Conservation (phyloP, 2,797 vertebrate genomes). For the Columba guinea region DNA sequence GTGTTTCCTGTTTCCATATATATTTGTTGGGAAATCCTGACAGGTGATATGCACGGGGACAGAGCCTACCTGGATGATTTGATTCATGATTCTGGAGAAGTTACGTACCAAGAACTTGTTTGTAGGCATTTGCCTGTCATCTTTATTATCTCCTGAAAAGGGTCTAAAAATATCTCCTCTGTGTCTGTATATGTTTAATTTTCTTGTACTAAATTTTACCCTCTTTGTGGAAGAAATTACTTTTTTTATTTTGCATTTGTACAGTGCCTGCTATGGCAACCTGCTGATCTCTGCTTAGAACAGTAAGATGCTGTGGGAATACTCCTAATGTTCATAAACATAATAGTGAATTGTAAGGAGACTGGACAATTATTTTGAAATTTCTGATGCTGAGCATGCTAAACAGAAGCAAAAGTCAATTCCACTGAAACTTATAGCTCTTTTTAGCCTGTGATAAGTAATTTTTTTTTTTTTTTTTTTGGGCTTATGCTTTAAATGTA, state of each 20-base stretch:
- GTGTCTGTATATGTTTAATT: neutral
- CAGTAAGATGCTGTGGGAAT: neutral
- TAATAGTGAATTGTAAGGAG: neutral
- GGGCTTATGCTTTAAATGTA: neutral
- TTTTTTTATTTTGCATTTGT: neutral
- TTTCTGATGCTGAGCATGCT: neutral
- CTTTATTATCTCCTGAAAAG: neutral
- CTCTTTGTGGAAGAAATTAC: neutral
- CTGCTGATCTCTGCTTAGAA: neutral
- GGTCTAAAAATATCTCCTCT: neutral
- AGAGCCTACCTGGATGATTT: neutral
- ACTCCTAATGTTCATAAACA: neutral
- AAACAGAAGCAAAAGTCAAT: neutral
- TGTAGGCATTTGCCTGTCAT: neutral
- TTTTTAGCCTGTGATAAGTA: neutral
- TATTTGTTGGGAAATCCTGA: neutral
- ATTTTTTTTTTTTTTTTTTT: neutral
- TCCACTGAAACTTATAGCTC: neutral
- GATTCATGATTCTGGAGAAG: neutral
- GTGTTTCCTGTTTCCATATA: neutral
- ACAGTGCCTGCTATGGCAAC: neutral
- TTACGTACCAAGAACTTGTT: neutral
- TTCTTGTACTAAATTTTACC: neutral
- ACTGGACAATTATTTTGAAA: neutral
- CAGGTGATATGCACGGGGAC: neutral